Percentiles rank a stretch among this genome's conserved stretches.
Evolutionary conservation across 2,888 invertebrate species (phyloP).

Genomic region (Melipona bicolor): DNA sequence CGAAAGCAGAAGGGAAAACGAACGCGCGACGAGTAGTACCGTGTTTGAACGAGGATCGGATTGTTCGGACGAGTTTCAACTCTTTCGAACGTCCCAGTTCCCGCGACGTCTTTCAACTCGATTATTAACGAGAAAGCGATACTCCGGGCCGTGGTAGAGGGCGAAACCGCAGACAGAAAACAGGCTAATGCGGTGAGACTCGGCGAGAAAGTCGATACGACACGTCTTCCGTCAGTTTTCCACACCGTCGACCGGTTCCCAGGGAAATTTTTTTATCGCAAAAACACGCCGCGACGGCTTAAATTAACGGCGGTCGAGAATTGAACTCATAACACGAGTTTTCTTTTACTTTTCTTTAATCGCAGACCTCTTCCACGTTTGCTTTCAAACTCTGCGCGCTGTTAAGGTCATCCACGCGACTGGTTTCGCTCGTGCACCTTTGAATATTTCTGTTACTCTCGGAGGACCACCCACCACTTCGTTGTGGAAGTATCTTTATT

Average conservation of each 20-base stretch:
- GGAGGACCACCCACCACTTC: no score
- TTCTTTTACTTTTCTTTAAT: neutral
- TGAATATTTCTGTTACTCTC: no score
- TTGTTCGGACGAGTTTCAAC: neutral
- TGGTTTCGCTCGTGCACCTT: no score
- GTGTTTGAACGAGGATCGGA: neutral
- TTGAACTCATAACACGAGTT: constrained; percentile 14
- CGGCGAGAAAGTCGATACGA: constrained; percentile 60
- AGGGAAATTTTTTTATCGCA: constrained; percentile 46
- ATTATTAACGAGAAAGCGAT: constrained; percentile 58
- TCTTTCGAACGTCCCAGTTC: constrained; percentile 14
- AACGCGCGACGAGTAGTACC: neutral
- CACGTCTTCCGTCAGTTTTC: constrained; percentile 56
- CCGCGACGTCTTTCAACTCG: constrained; percentile 28
- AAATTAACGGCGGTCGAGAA: constrained; percentile 36
- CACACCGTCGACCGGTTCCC: constrained; percentile 50
- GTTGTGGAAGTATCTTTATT: no score
- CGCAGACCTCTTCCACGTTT: no score
- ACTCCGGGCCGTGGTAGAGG: constrained; percentile 10
- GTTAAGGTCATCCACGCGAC: no score
- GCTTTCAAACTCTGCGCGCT: no score
- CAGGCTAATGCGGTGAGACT: constrained; percentile 56
- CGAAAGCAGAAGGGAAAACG: neutral
- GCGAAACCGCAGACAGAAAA: constrained; percentile 54
- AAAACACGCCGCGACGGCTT: constrained; percentile 47